Conservation (phyloP, 2,888 invertebrate genomes). For the Ophioninae sp. region DNA sequence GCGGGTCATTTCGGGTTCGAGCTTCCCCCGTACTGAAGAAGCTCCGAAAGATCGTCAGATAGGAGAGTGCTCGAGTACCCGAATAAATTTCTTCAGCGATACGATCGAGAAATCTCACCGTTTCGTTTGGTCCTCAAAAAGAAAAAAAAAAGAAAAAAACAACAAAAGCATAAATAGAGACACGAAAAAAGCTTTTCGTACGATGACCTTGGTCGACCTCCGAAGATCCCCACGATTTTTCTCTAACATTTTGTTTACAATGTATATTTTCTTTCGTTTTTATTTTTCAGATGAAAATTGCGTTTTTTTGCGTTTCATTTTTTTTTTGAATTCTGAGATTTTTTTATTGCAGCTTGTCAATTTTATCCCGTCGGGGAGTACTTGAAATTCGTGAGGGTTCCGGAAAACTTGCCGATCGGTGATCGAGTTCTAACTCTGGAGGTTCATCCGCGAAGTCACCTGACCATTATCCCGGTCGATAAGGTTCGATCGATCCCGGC, state of each 20-base stretch:
- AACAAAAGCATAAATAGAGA: no score
- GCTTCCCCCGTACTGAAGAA: not conserved
- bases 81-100: constrained; percentile 41
- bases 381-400: constrained; percentile 91
- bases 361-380: constrained; percentile 93
- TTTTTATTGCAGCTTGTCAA: constrained; percentile 86
- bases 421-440: constrained; percentile 90
- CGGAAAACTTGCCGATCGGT: constrained; percentile 90
- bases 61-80: constrained; percentile 10
- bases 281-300: not conserved
- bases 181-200: constrained; percentile 6
- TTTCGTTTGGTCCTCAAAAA: not conserved
- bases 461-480: constrained; percentile 88
- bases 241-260: not conserved
- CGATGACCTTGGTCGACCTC: constrained; percentile 44
- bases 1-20: constrained; percentile 28
- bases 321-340: constrained; percentile 10
- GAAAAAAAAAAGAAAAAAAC: no score
- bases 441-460: constrained; percentile 91
- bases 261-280: not conserved
- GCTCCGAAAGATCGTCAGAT: constrained; percentile 15
- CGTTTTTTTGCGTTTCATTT: not conserved
- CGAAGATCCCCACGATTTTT: not conserved
- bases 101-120: constrained; percentile 38
- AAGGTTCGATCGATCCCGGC: constrained; percentile 78